Evolutionary conservation across 1,140 invertebrate genomes (phyloP).

Genomic region (Ooceraea biroi): DNA sequence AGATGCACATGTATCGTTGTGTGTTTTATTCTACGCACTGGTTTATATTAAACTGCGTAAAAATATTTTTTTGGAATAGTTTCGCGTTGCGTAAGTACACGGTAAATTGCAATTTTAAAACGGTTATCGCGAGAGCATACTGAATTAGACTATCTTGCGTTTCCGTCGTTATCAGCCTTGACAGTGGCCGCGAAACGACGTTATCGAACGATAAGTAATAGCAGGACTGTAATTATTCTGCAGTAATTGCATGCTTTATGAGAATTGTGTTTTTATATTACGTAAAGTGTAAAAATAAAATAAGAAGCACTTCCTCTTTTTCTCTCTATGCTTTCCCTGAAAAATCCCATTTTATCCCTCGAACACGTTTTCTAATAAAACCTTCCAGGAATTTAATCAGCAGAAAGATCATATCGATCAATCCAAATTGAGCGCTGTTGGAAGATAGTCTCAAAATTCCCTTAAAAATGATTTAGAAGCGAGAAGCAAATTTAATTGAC

Average conservation of each 20-base stretch:
- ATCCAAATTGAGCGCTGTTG: too few relatives aligned
- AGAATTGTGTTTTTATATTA: not conserved
- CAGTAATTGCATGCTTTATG: not conserved
- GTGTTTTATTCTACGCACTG: not conserved
- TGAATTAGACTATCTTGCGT: not conserved
- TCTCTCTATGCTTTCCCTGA: too few relatives aligned
- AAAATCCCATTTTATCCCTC: too few relatives aligned
- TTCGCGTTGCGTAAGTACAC: not conserved
- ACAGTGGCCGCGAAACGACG: not conserved
- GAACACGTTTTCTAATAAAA: too few relatives aligned
- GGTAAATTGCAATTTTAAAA: not conserved
- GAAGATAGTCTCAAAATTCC: too few relatives aligned
- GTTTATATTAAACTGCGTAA: not conserved
- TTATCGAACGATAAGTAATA: conserved; percentile 8
- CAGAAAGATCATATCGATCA: too few relatives aligned
- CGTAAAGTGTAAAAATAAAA: not conserved
- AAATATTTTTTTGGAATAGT: not conserved
- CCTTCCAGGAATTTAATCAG: too few relatives aligned
- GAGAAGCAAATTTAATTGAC: too few relatives aligned
- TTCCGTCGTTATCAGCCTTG: conserved; percentile 29
- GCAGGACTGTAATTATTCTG: not conserved
- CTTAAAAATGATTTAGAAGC: too few relatives aligned
- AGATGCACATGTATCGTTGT: not conserved
- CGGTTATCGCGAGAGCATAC: not conserved
- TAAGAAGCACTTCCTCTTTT: not conserved